These are phyloP conservation scores for Campoplex nolae DNA, from an alignment of 2,888 invertebrate species.

Conservation along the genomic window DNA sequence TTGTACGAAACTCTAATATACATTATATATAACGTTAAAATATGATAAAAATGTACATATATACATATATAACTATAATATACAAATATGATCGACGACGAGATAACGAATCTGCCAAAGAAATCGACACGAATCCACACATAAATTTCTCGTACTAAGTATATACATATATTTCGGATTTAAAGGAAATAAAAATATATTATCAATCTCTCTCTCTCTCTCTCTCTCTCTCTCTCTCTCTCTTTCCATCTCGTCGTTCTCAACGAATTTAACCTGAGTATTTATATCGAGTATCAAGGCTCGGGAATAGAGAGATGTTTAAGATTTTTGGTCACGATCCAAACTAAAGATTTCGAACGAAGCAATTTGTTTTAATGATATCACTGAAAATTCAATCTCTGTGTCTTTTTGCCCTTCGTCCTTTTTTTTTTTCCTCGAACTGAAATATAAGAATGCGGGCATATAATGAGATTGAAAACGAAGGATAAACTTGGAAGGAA, in stretches of 20 bases:
- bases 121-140: not conserved
- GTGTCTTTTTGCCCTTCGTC: constrained; percentile 25
- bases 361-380: constrained; percentile 24
- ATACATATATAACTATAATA: constrained; percentile 8
- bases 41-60: constrained; percentile 5
- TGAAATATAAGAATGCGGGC: not conserved
- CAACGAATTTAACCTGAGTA: constrained; percentile 15
- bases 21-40: constrained; percentile 36
- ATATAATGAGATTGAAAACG: constrained; percentile 1
- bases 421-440: not conserved
- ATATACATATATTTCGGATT: not conserved
- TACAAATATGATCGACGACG: constrained; percentile 8
- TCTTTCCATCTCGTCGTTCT: constrained; percentile 8
- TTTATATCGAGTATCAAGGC: constrained; percentile 11
- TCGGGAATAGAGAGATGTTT: not conserved
- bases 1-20: constrained; percentile 26
- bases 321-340: not conserved
- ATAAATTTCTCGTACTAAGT: not conserved
- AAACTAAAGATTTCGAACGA: not conserved
- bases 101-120: constrained; percentile 10
- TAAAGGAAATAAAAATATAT: not conserved
- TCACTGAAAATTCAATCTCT: constrained; percentile 38
- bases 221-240: too few relatives aligned
- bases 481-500: constrained; percentile 8
- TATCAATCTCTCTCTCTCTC: not conserved